Conservation (phyloP, 2,888 invertebrate genomes). For the Sesia bembeciformis region DNA sequence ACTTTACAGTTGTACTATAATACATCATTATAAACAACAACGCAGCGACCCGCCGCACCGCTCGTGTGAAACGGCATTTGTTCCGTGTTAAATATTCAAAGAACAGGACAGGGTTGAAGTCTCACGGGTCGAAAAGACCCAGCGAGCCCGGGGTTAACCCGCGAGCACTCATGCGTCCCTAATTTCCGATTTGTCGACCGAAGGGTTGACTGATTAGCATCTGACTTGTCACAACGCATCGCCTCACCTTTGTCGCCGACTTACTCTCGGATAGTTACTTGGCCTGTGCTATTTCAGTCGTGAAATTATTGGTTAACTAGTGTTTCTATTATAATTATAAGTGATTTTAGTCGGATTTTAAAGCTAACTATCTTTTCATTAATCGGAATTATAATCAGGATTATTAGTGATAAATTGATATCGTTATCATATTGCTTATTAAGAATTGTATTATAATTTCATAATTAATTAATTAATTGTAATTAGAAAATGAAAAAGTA, state of each 20-base stretch:
- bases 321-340: neutral
- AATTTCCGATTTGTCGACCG: slow-evolving; percentile 72
- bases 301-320: slow-evolving; percentile 21
- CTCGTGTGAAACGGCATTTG: slow-evolving; percentile 44
- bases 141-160: slow-evolving; percentile 48
- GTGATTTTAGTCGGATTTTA: neutral
- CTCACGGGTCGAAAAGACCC: slow-evolving; percentile 50
- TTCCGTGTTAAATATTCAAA: slow-evolving; percentile 66
- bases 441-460: too few relatives aligned
- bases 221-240: slow-evolving; percentile 64
- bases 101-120: slow-evolving; percentile 51
- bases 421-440: too few relatives aligned
- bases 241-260: slow-evolving; percentile 43
- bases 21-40: neutral
- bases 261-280: slow-evolving; percentile 27
- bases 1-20: neutral
- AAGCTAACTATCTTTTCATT: neutral
- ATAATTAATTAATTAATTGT: too few relatives aligned
- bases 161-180: slow-evolving; percentile 67
- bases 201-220: slow-evolving; percentile 72
- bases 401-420: neutral
- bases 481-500: too few relatives aligned
- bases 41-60: slow-evolving; percentile 11
- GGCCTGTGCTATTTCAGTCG: slow-evolving; percentile 30
- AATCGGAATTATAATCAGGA: neutral